Evolutionary conservation across 92 coral and sea anemone species (phyloP), one percentile per base, ranked within the genome.

Genomic region (Epizoanthus scotinus): DNA sequence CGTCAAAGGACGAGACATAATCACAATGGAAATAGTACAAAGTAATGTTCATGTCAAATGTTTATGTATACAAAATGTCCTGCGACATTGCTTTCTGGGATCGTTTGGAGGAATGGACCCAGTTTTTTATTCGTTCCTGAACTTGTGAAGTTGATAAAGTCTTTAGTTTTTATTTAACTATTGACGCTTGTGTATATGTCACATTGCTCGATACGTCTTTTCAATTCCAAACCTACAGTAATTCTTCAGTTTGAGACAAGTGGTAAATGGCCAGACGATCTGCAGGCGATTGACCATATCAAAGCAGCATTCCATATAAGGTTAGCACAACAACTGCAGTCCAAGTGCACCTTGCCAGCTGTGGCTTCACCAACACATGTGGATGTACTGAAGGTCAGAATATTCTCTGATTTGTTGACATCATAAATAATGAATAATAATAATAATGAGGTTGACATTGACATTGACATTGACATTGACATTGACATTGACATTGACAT

Each of bases 191-290:
- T 47, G 52, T 47, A 9, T 47, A 9, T 47, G 14, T 47, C 52
- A 47, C 10, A 47, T 47, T 47, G 12, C 12, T 47, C 12, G 2
- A 13, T 2, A 47, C 52, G 19, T 18, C 9, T 20, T 87, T 24
- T n/a, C 50, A 15, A 17, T 25, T 0, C 44, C 40, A 5, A 64
- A 13, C 31, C 10, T 71, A 17, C 60, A 96, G 99, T 96, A 63
- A 67, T 94, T 14, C 88, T 96, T 44, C 92, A 87, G 94, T 91
- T 96, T 64, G 99, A 96, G 69, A 93, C 96, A 24, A 96, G 99
- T 62, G 98, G 99, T 17, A 94, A 93, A 63, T 96, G 99, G 99
- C 99, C 99, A 26, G 98, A 96, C 62, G 94, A 96, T 36, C 65
- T 96, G 59, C 84, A 87, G 15, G 99, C 98, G 13, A 90, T 96